phyloP scores from a whole-genome alignment of 2,797 vertebrate genomes.

The Hylomyscus alleni region DNA sequence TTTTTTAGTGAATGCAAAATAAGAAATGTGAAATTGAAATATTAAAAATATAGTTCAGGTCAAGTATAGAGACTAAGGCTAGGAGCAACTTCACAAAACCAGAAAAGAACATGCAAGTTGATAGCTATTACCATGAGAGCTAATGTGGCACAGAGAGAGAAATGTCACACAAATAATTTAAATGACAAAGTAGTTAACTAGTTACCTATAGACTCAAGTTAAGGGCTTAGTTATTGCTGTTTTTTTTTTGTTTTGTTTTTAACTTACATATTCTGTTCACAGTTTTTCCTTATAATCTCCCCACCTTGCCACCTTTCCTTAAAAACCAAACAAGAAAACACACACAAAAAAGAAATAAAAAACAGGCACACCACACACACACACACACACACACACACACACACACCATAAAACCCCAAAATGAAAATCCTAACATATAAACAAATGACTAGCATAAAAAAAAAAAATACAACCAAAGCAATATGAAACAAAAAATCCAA shows the following conservation, averaged over 20 bases:
- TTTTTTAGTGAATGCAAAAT: background rate
- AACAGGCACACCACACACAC: background rate
- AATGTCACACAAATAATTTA: background rate
- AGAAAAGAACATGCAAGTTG: fast-evolving
- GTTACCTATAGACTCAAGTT: background rate
- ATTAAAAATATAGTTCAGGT: background rate
- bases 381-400: background rate
- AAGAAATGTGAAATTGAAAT: background rate
- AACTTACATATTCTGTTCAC: background rate
- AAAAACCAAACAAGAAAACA: background rate
- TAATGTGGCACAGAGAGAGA: fast-evolving
- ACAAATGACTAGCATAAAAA: background rate
- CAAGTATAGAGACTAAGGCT: fast-evolving
- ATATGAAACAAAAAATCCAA: background rate
- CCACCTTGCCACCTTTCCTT: background rate
- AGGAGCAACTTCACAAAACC: background rate
- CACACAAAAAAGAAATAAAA: background rate
- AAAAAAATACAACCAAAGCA: background rate
- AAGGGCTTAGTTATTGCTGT: background rate
- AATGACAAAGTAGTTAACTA: too few relatives aligned
- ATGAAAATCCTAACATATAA: background rate
- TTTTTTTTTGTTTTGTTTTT: background rate
- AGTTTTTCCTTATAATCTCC: background rate
- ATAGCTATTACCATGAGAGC: background rate
- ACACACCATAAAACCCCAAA: background rate